Evolutionary conservation across 2,113 vertebrate genomes (phyloP).

Genomic region (Pteruthius melanotis): DNA sequence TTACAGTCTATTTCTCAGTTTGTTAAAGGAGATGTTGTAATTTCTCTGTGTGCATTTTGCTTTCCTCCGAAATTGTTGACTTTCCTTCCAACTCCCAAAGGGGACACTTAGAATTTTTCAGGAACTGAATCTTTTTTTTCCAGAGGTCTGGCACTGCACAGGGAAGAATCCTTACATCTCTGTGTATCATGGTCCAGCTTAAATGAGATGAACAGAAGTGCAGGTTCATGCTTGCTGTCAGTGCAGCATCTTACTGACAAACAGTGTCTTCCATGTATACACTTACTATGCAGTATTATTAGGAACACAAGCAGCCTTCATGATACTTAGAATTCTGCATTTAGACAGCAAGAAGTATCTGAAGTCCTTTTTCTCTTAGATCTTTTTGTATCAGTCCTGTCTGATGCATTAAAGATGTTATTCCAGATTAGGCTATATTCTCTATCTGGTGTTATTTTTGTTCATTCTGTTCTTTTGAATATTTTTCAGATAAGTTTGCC

Average conservation of each 20-base stretch:
- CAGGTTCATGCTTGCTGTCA: not conserved
- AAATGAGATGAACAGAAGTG: not conserved
- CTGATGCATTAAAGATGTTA: not conserved
- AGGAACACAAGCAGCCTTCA: not conserved
- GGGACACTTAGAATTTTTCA: not conserved
- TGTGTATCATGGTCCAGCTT: not conserved
- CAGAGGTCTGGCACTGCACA: not conserved
- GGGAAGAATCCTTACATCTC: not conserved
- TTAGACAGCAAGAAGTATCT: not conserved
- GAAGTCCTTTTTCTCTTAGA: not conserved
- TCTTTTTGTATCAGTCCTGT: not conserved
- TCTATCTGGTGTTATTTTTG: not conserved
- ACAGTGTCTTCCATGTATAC: not conserved
- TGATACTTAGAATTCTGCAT: not conserved
- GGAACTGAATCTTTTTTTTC: not conserved
- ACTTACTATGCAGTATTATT: not conserved
- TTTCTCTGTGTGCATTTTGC: not conserved
- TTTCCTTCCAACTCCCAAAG: not conserved
- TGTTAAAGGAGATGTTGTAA: not conserved
- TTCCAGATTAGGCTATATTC: not conserved
- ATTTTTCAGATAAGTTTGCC: constrained; percentile 37
- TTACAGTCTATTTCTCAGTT: not conserved
- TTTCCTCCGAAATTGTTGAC: not conserved
- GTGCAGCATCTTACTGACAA: not conserved
- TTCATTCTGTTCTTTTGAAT: constrained; percentile 8